Evolutionary conservation across 2,113 vertebrate species (phyloP).

Genomic region (Cololabis saira): DNA sequence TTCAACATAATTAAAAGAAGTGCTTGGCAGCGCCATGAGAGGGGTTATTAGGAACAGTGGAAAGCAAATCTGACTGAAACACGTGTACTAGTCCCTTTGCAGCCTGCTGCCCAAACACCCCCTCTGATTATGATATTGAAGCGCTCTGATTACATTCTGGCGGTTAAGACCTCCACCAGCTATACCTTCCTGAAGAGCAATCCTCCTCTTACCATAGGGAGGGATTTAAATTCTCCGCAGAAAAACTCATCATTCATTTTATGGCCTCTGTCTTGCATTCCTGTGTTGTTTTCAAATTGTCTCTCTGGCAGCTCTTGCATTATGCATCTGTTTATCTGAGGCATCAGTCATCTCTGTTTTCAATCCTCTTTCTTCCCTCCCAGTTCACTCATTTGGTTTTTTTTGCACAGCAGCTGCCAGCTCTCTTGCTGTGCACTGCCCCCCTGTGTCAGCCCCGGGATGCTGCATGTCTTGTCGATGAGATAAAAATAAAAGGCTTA

Average conservation of each 20-base stretch:
- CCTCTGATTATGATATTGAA: constrained; percentile 49
- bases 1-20: constrained; percentile 74
- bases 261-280: constrained; percentile 47
- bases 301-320: constrained; percentile 68
- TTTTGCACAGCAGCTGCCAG: constrained; percentile 38
- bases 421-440: constrained; percentile 61
- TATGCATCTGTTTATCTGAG: constrained; percentile 74
- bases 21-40: constrained; percentile 50
- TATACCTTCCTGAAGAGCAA: constrained; percentile 45
- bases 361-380: constrained; percentile 24
- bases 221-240: constrained; percentile 48
- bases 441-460: constrained; percentile 54
- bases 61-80: constrained; percentile 46
- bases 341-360: constrained; percentile 57
- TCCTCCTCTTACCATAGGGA: constrained; percentile 33
- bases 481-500: constrained; percentile 77
- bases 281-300: constrained; percentile 61
- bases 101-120: constrained; percentile 35
- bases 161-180: constrained; percentile 37
- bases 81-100: constrained; percentile 36
- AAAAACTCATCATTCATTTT: constrained; percentile 58
- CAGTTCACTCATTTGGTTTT: constrained; percentile 47
- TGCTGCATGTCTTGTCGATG: constrained; percentile 38
- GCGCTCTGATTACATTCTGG: constrained; percentile 50
- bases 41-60: constrained; percentile 63